Conservation (phyloP, 2,113 vertebrate species). For the Myiopsitta monachus region DNA sequence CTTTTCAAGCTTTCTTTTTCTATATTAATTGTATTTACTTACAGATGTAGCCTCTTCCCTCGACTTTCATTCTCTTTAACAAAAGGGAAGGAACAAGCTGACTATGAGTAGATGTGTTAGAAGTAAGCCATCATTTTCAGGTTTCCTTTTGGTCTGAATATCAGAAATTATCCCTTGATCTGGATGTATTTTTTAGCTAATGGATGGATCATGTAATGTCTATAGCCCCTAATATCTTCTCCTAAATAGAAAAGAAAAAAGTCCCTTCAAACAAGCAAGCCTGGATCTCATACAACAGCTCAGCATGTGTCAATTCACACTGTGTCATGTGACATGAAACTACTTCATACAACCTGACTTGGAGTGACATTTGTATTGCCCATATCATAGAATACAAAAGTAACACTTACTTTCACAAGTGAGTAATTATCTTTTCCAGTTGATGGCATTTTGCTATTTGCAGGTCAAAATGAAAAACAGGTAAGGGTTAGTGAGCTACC, state of each 20-base stretch:
- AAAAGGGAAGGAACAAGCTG: background rate
- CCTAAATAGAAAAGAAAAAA: constrained; percentile 62
- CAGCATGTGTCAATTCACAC: constrained; percentile 74
- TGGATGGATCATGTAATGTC: constrained; percentile 27
- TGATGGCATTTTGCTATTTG: constrained; percentile 74
- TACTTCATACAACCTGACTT: constrained; percentile 71
- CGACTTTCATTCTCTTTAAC: background rate
- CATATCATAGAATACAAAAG: constrained; percentile 47
- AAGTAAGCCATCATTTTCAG: background rate
- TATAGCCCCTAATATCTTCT: constrained; percentile 11
- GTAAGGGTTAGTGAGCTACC: constrained; percentile 55
- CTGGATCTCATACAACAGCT: constrained; percentile 71
- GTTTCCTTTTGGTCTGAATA: background rate
- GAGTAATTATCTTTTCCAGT: constrained; percentile 72
- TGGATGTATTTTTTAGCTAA: constrained; percentile 3
- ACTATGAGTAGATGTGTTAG: background rate
- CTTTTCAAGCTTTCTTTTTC: background rate
- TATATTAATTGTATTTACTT: background rate
- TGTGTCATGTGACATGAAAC: constrained; percentile 66
- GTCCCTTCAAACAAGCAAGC: constrained; percentile 66
- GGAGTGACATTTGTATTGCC: constrained; percentile 71
- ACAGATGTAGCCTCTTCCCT: background rate
- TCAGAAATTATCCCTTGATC: constrained; percentile 1
- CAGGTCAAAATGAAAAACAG: constrained; percentile 71
- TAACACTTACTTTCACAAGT: constrained; percentile 72